Percentiles rank a stretch among this genome's conserved stretches.
Conservation (phyloP, 2,888 invertebrate species). For the Volucella inflata region DNA sequence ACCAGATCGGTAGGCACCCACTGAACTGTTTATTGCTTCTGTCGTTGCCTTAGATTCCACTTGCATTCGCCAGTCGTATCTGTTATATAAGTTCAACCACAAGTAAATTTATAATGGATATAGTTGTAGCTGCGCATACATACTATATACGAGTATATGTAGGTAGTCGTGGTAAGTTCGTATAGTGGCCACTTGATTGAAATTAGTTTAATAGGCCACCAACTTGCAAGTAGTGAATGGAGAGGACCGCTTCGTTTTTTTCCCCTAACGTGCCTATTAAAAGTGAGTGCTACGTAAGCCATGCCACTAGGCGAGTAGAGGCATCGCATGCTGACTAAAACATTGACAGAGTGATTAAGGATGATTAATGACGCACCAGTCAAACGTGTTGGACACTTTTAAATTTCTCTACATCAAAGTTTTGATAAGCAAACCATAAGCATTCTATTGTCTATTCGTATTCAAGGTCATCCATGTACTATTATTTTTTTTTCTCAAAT, state of each 20-base stretch:
- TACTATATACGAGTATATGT: too few species aligned
- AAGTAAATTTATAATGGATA: slow-evolving; percentile 32
- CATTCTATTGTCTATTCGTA: too few species aligned
- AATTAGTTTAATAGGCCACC: slow-evolving; percentile 62
- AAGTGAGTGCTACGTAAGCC: slow-evolving; percentile 35
- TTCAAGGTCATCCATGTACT: too few species aligned
- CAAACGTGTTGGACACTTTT: slow-evolving; percentile 47
- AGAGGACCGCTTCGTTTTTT: slow-evolving; percentile 32
- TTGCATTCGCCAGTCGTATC: slow-evolving; percentile 40
- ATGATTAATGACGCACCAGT: slow-evolving; percentile 60
- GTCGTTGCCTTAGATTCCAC: slow-evolving; percentile 43
- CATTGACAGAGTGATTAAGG: slow-evolving; percentile 39
- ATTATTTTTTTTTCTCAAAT: too few species aligned
- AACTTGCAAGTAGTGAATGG: slow-evolving; percentile 8
- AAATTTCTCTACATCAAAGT: too few species aligned
- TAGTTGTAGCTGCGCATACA: slow-evolving; percentile 15
- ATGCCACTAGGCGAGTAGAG: slow-evolving; percentile 22
- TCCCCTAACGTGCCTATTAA: slow-evolving; percentile 18
- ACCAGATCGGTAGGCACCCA: slow-evolving; percentile 61
- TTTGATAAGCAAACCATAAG: too few species aligned
- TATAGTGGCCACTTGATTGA: slow-evolving; percentile 39
- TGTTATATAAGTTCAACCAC: slow-evolving; percentile 61
- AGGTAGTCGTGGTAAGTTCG: not conserved
- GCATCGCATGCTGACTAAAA: slow-evolving; percentile 8
- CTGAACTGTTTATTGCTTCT: slow-evolving; percentile 52